Evolutionary conservation across 2,113 vertebrate genomes (phyloP).

Genomic region (Callospermophilus lateralis): DNA sequence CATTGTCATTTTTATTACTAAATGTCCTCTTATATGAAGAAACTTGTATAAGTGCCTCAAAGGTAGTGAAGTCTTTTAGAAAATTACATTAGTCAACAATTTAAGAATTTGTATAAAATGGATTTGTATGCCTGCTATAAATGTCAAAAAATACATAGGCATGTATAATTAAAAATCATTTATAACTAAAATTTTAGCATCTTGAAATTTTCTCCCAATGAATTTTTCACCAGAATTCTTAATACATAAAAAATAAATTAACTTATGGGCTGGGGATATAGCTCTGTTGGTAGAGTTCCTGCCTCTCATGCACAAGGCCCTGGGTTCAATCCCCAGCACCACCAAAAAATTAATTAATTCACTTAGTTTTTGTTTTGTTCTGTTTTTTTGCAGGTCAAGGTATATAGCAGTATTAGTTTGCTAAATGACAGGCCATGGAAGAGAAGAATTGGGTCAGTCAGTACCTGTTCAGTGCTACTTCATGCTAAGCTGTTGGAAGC

Average conservation of each 20-base stretch:
- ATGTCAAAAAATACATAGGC: neutral
- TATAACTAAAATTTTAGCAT: constrained; percentile 15
- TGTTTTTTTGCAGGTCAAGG: neutral
- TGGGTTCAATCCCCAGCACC: no score
- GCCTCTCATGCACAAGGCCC: no score
- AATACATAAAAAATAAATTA: neutral
- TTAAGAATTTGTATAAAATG: constrained; percentile 50
- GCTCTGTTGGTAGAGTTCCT: no score
- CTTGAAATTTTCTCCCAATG: neutral
- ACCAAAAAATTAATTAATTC: no score
- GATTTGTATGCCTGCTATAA: neutral
- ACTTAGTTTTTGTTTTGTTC: no score
- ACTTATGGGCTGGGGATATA: neutral
- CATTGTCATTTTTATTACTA: constrained; percentile 26
- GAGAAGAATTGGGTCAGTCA: neutral
- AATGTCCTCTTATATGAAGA: neutral
- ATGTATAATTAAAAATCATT: constrained; percentile 37
- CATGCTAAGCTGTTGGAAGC: neutral
- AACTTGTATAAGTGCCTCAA: neutral
- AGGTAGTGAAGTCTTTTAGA: constrained; percentile 10
- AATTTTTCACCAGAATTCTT: neutral
- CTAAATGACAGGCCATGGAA: neutral
- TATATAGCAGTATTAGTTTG: neutral
- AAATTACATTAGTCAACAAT: constrained; percentile 48
- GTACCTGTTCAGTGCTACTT: neutral